Evolutionary conservation across 2,888 invertebrate species (phyloP).

Genomic region (Escarpia spicata): DNA sequence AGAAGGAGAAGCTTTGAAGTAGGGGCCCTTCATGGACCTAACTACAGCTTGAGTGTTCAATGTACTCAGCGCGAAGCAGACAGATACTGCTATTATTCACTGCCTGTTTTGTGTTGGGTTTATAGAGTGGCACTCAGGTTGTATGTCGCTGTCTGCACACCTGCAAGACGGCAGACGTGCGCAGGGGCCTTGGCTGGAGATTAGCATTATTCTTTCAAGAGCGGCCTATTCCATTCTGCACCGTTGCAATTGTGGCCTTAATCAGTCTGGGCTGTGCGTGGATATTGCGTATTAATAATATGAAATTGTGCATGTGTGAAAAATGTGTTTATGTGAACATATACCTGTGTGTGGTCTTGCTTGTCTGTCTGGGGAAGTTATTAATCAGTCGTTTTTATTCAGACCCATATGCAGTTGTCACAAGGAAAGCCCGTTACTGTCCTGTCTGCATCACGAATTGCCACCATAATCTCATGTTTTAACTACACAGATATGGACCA

Average conservation of each 20-base stretch:
- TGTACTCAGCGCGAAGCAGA: neutral
- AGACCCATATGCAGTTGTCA: neutral
- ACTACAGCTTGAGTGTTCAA: neutral
- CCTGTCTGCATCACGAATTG: neutral
- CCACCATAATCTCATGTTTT: neutral
- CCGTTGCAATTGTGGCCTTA: neutral
- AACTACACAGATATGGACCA: neutral
- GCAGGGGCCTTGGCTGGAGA: neutral
- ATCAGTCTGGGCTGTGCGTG: neutral
- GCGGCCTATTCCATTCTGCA: neutral
- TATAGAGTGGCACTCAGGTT: slow-evolving; percentile 16
- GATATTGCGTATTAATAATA: neutral
- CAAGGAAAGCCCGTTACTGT: neutral
- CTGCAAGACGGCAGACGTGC: neutral
- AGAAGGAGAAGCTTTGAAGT: neutral
- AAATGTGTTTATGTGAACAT: neutral
- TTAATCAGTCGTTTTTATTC: neutral
- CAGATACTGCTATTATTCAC: neutral
- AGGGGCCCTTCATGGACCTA: slow-evolving; percentile 5
- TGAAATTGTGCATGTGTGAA: no score
- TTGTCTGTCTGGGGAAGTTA: neutral
- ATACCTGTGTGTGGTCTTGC: neutral
- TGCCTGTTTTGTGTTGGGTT: slow-evolving; percentile 4
- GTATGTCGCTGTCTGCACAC: neutral
- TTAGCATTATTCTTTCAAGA: slow-evolving; percentile 9